These are phyloP conservation scores for Atta cephalotes DNA, from an alignment of 1,140 invertebrate species.

Conservation along the genomic window DNA sequence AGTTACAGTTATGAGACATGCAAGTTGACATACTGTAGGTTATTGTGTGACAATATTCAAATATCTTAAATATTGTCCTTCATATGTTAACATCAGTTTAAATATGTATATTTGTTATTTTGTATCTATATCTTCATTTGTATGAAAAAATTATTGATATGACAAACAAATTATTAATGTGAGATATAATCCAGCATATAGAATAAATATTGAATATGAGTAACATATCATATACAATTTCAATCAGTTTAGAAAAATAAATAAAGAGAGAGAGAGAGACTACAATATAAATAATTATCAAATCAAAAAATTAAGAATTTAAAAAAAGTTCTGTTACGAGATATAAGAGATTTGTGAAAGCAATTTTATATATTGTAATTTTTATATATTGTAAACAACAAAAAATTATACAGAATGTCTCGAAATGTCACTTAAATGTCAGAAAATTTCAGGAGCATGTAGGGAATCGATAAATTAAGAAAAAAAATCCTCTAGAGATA, in stretches of 20 bases:
- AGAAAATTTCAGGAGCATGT: no score
- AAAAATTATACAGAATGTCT: no score
- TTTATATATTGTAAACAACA: neutral
- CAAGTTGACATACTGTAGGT: neutral
- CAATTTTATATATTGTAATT: neutral
- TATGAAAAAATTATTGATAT: neutral
- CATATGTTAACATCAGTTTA: neutral
- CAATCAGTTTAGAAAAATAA: neutral
- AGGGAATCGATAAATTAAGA: no score
- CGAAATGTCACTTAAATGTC: no score
- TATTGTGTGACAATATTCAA: neutral
- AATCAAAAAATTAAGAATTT: neutral
- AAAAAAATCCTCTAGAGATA: no score
- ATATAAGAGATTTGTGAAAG: neutral
- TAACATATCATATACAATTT: neutral
- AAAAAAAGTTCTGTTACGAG: neutral
- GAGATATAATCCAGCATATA: neutral
- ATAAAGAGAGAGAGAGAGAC: neutral
- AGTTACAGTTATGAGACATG: conserved; percentile 11
- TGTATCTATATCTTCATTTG: neutral
- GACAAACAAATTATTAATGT: neutral
- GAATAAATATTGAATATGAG: neutral
- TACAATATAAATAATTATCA: neutral
- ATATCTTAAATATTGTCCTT: neutral
- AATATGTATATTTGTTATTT: neutral